Base-by-base conservation (phyloP, 1,140 invertebrate genomes). In the Temnothorax nylanderi region DNA sequence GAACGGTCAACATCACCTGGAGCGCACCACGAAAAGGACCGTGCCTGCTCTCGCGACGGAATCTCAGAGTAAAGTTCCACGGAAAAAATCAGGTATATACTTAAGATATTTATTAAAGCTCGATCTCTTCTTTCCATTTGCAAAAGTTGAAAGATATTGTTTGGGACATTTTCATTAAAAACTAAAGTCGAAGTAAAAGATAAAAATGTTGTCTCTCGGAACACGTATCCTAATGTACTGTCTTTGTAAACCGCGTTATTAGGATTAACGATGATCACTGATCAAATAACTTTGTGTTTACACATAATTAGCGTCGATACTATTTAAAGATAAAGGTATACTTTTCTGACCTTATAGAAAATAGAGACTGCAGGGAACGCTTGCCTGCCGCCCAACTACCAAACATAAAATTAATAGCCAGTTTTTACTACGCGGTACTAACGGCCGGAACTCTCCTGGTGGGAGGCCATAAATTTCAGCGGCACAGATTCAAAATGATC, bases 401-500 rank as follows among this genome's bases (percentile, higher is more conserved):
- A 93, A 93, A 93, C 88, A 91, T 86, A 85, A 90, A 93, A 92
- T 94, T 93, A 94, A 94, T 94, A 90, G 91, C 77, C 81, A 85
- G 88, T 90, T 91, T 90, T 92, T 91, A 91, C 72, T 41, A 75
- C 74, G 88, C 89, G 85, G 88, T 92, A 69, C 88, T 90, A 80
- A 90, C 84, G 87, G 71, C 74, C 69, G 60, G 65, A 72, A 76
- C 85, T 85, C 21, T 60, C 47, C 64, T 93, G 92, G 91, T 90
- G 92, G 92, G 90, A 92, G 92, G 92, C 89, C 91, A 95, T 96
- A 95, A 95, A 96, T 96, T 95, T 95, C 93, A 91, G 90, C 91
- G 44, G 92, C 93, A 94, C 94, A 92, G 95, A 95, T 95, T 94
- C 95, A 94, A 93, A 94, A 94, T 94, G 92, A 95, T 95, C 94